phyloP scores from a whole-genome alignment of 2,888 invertebrate species.

The Clitarchus hookeri region DNA sequence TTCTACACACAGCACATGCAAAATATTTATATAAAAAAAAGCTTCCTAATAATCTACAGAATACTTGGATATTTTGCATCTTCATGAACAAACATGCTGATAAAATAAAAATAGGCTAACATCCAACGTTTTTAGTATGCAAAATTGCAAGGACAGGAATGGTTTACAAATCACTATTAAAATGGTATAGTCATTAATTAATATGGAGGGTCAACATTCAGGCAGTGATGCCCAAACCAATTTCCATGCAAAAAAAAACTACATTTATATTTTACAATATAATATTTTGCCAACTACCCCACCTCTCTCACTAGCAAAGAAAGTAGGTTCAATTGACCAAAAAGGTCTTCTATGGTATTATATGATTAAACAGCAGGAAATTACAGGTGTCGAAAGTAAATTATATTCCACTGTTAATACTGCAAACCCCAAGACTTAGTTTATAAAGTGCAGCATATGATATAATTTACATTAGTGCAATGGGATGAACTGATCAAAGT shows the following conservation, averaged over 20 bases:
- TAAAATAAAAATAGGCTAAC: background rate
- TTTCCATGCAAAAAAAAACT: background rate
- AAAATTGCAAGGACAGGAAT: background rate
- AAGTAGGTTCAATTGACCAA: too few relatives aligned
- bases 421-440: too few relatives aligned
- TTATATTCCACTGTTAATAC: too few relatives aligned
- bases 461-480: too few relatives aligned
- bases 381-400: too few relatives aligned
- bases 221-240: constrained; percentile 4
- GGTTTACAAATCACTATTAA: background rate
- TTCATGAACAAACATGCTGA: background rate
- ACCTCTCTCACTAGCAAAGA: too few relatives aligned
- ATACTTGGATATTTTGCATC: background rate
- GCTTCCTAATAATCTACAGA: background rate
- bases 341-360: too few relatives aligned
- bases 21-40: too few relatives aligned
- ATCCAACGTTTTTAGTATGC: background rate
- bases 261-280: background rate
- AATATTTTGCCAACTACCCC: background rate
- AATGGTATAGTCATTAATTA: background rate
- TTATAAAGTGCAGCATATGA: too few relatives aligned
- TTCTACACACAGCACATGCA: too few relatives aligned
- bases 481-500: too few relatives aligned
- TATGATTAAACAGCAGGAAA: too few relatives aligned
- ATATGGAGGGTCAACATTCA: background rate